Percentiles rank a stretch among this genome's conserved stretches.
Evolutionary conservation across 2,113 vertebrate genomes (phyloP).

Genomic region (Smithornis capensis): DNA sequence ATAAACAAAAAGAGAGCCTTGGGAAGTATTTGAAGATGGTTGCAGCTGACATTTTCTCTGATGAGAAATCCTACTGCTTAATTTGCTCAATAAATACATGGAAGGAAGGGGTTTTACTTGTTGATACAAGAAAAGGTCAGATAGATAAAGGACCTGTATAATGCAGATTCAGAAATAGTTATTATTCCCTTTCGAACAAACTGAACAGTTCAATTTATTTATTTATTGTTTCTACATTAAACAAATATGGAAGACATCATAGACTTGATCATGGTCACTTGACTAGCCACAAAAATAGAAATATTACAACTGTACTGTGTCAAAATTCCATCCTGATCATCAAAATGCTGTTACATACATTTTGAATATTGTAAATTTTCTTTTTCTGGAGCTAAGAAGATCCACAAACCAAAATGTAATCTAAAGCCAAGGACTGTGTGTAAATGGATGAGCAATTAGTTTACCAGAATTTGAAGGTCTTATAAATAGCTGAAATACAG

Average conservation of each 20-base stretch:
- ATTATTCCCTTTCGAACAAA: neutral
- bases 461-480: neutral
- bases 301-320: neutral
- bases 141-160: neutral
- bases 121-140: neutral
- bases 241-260: neutral
- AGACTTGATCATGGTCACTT: neutral
- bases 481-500: neutral
- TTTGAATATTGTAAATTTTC: neutral
- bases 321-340: neutral
- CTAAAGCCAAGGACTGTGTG: neutral
- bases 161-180: neutral
- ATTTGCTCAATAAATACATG: neutral
- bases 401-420: neutral
- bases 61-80: neutral
- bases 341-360: neutral
- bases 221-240: neutral
- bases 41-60: neutral
- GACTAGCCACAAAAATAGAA: neutral
- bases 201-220: neutral
- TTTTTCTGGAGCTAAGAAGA: neutral
- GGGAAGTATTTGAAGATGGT: neutral
- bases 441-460: neutral
- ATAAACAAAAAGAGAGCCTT: neutral
- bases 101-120: constrained; percentile 16